Conservation (phyloP, 2,797 vertebrate species). For the Naso thynnoides region DNA sequence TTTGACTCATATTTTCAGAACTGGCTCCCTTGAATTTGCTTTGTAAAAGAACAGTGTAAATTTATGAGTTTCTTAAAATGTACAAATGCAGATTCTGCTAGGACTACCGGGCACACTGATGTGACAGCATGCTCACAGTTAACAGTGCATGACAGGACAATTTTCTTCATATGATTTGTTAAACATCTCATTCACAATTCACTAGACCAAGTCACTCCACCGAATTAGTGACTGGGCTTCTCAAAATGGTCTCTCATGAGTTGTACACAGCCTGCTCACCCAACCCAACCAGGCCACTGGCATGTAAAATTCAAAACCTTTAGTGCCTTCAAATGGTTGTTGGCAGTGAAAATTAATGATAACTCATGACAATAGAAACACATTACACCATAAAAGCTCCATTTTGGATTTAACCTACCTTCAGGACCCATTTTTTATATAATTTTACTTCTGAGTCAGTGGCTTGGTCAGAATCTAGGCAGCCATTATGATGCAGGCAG, state of each 20-base stretch:
- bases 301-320: conserved; percentile 56
- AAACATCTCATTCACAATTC: conserved; percentile 19
- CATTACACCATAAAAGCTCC: conserved; percentile 64
- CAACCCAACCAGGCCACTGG: conserved; percentile 22
- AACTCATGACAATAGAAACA: conserved; percentile 64
- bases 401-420: conserved; percentile 59
- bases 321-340: conserved; percentile 63
- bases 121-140: background rate
- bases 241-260: conserved; percentile 34
- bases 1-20: conserved; percentile 21
- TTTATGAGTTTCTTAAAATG: background rate
- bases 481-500: conserved; percentile 42
- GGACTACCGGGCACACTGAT: background rate
- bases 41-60: conserved; percentile 22
- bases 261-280: conserved; percentile 19
- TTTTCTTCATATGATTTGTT: conserved; percentile 10
- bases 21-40: conserved; percentile 16
- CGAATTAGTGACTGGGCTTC: conserved; percentile 33
- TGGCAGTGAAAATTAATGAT: conserved; percentile 71
- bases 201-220: conserved; percentile 8
- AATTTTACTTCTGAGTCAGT: conserved; percentile 57
- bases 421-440: conserved; percentile 56
- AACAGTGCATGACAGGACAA: background rate
- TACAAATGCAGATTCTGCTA: background rate
- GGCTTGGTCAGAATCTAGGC: conserved; percentile 42